phyloP scores from a whole-genome alignment of 1,140 invertebrate species.

The Sarcophaga peregrina region DNA sequence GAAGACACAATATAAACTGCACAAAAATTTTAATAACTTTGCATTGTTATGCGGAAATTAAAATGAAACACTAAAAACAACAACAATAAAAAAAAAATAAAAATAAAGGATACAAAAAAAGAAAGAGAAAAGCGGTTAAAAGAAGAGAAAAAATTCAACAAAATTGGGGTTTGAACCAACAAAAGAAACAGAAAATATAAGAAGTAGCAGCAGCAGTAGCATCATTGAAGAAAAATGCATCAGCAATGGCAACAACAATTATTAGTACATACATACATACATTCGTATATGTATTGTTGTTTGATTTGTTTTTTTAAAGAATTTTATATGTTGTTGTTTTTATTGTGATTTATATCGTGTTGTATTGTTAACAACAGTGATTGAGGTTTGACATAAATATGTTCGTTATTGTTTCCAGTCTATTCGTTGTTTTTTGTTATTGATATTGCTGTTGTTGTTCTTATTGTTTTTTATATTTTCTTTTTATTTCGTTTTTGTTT shows the following conservation, averaged over 20 bases:
- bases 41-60: conserved; percentile 42
- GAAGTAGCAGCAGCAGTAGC: conserved; percentile 17
- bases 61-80: conserved; percentile 9
- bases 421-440: conserved; percentile 22
- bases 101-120: no score
- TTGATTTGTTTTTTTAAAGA: conserved; percentile 14
- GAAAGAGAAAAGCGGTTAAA: no score
- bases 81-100: not conserved
- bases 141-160: not conserved
- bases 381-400: conserved; percentile 40
- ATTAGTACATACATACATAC: no score
- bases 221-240: no score
- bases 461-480: conserved; percentile 15
- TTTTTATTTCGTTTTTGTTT: not conserved
- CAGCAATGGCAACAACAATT: conserved; percentile 16
- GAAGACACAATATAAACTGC: conserved; percentile 27
- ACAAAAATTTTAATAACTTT: conserved; percentile 42
- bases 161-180: conserved; percentile 16
- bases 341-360: not conserved
- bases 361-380: not conserved
- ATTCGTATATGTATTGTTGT: not conserved
- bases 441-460: not conserved
- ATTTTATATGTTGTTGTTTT: not conserved
- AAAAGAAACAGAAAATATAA: not conserved
- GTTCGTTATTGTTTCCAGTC: no score